Base-by-base conservation (phyloP, 2,113 vertebrate species). In the Odontophorus gujanensis region DNA sequence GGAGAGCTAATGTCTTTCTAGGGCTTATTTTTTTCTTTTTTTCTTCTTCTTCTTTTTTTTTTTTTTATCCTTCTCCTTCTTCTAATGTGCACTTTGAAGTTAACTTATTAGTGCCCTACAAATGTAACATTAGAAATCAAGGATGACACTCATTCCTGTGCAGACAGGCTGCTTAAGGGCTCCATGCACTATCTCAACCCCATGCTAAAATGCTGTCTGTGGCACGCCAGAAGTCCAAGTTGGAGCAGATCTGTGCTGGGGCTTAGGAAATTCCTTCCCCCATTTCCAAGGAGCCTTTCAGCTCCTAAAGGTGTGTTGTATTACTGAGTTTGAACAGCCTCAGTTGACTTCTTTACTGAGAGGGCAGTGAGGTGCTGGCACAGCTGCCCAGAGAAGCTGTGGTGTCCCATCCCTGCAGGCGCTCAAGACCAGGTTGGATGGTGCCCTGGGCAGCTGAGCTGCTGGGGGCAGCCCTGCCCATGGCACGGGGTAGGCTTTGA, bases 81-180 rank as follows among this genome's bases (percentile, higher is more conserved):
- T 82, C 48, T 87, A 85, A 80, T 40, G 11, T 81, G 55, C 66
- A 50, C 85, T 96, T 92, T 77, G 45, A 80, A 96, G 83, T 90
- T 91, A 94, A 94, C 81, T 80, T 84, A n/a, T n/a, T 77, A 50
- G 55, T 61, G 72, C 58, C 90, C 90, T 96, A 65, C 80, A 81
- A 72, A 50, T 63, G 77, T 53, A 85, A 26, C 67, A 3, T 50
- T 85, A 62, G 89, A 82, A 94, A 85, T 91, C 51, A n/a, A 57
- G 62, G 78, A 32, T 91, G 84, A 73, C 62, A 34, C 61, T 87
- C 20, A 0, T 79, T 90, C 58, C 71, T 11, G 42, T 5, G 67
- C 74, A 76, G 78, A 45, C 81, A 45, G 26, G 53, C 43, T 61
- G 36, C 67, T 51, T 57, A 73, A 69, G 87, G 67, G 68, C 51